Base-by-base conservation (phyloP, 2,888 invertebrate genomes). In the Scelioninae gen. 1 region DNA sequence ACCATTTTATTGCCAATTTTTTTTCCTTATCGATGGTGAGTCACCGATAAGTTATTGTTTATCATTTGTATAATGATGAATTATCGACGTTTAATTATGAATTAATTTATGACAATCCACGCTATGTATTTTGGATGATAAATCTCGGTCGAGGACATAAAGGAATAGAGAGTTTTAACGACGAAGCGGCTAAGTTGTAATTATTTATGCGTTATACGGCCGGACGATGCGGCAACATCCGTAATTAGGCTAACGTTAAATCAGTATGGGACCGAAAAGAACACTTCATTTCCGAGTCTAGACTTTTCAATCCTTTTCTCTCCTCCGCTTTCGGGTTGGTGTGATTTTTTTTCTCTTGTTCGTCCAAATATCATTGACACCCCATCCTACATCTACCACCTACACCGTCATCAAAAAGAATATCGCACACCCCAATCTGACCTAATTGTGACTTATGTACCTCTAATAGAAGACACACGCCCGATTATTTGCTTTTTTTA, bases 361-460 rank as follows among this genome's bases (percentile, higher is more conserved):
- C 63, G 76, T 77, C 69, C 72, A 82, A 66, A 80, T 81, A 77
- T 76, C 80, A 82, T 79, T 78, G 83, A 78, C 82, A 84, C 71
- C 82, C 65, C 81, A 77, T 76, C 72, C 86, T 84, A 85, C 82
- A 82, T 84, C 76, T 51, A 76, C 86, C 87, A 86, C 86, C 86
- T 86, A 89, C 90, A 87, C 87, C 85, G 82, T 74, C 85, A 85
- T 85, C 84, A 71, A 85, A 83, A 83, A 83, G 66, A 86, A 85
- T 62, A 71, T 62, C 89, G 84, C 90, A 85, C 89, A 89, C 90
- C 91, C 89, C 84, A 82, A 86, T 87, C 87, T 91, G 89, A 91
- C 90, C 91, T 91, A 91, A 92, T 92, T 92, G 91, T 92, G 91
- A 92, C 91, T 92, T 92, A 91, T 92, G 90, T 87, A 85, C 85